phyloP scores from a whole-genome alignment of 2,888 invertebrate species.

The Lithophane leautieri region DNA sequence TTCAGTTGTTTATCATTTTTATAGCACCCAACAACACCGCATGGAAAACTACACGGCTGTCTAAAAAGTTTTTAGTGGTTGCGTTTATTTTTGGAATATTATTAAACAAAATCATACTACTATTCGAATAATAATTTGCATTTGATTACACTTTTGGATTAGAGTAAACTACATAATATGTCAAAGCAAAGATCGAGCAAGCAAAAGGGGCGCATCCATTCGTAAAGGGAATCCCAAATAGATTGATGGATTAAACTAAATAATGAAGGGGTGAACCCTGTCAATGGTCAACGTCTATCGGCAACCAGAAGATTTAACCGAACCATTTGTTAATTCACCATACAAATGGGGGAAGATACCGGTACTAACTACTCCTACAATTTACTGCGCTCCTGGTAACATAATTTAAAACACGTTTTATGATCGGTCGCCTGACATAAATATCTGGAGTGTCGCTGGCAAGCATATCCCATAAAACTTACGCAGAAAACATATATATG shows the following conservation, averaged over 20 bases:
- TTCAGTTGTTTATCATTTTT: conserved; percentile 69
- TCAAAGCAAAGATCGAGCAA: conserved; percentile 2
- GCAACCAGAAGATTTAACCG: conserved; percentile 50
- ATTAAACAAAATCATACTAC: background rate
- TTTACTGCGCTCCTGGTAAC: conserved; percentile 33
- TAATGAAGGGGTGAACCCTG: conserved; percentile 51
- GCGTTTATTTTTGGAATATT: conserved; percentile 37
- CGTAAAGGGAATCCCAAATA: conserved; percentile 46
- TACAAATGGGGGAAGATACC: conserved; percentile 47
- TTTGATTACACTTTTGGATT: background rate
- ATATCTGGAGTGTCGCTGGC: conserved; percentile 22
- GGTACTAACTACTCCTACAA: conserved; percentile 46
- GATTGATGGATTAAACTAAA: conserved; percentile 63
- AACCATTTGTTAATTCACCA: conserved; percentile 52
- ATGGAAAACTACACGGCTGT: conserved; percentile 49
- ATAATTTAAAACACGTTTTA: conserved; percentile 34
- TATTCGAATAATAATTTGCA: background rate
- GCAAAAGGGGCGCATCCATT: conserved; percentile 21
- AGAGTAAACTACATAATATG: background rate
- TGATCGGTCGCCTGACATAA: conserved; percentile 28
- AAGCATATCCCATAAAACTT: conserved; percentile 30
- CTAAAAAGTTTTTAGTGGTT: conserved; percentile 51
- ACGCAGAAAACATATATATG: conserved; percentile 28
- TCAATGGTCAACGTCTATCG: conserved; percentile 53
- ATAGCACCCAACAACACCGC: conserved; percentile 61